Conservation (phyloP, 2,797 vertebrate species). For the Meriones psammophilus region DNA sequence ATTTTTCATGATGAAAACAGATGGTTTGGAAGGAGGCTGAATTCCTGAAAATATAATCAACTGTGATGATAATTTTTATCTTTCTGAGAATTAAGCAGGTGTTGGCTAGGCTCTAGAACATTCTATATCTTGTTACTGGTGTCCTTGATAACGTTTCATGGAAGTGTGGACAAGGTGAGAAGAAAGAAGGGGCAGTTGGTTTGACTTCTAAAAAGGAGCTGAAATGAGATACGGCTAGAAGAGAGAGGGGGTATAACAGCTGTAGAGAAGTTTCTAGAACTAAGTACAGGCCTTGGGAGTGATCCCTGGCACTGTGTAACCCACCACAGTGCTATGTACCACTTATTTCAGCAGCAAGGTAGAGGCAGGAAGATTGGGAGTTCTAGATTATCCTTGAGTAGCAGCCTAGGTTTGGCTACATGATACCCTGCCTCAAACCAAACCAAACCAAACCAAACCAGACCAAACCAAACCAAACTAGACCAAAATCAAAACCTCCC, state of each 20-base stretch:
- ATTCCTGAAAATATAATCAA: slow-evolving; percentile 74
- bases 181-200: slow-evolving; percentile 30
- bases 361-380: background rate
- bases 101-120: background rate
- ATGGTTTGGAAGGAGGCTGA: slow-evolving; percentile 73
- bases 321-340: too few species aligned
- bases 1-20: slow-evolving; percentile 83
- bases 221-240: background rate
- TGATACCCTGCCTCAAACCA: background rate
- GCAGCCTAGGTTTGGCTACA: background rate
- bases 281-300: background rate
- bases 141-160: slow-evolving; percentile 7
- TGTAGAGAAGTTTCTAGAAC: slow-evolving; percentile 28
- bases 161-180: background rate
- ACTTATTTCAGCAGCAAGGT: background rate
- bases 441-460: background rate
- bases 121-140: slow-evolving; percentile 20
- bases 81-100: slow-evolving; percentile 18
- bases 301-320: background rate
- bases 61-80: slow-evolving; percentile 25
- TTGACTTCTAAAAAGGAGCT: slow-evolving; percentile 17
- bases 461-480: background rate
- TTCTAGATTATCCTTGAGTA: background rate
- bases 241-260: slow-evolving; percentile 16
- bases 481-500: background rate